Evolutionary conservation across 1,140 invertebrate species (phyloP).

Genomic region (Microvelia longipes): DNA sequence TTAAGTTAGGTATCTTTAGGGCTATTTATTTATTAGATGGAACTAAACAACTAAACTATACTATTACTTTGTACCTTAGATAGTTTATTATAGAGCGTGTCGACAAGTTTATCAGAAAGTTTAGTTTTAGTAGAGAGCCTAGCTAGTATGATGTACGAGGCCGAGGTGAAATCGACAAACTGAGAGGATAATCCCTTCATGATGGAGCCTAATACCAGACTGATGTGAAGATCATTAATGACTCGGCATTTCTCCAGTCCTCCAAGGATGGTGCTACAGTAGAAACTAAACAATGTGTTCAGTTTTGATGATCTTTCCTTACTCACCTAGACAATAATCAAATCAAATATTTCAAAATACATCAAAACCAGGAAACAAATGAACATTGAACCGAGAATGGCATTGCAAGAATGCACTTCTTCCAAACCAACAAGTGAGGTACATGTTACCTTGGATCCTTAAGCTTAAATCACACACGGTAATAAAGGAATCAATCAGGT

Average conservation of each 20-base stretch:
- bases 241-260: slow-evolving; percentile 37
- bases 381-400: too few relatives aligned
- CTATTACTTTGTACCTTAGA: too few relatives aligned
- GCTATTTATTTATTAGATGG: too few relatives aligned
- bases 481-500: too few relatives aligned
- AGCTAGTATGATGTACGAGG: slow-evolving; percentile 49
- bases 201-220: slow-evolving; percentile 50
- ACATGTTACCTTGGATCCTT: too few relatives aligned
- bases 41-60: too few relatives aligned
- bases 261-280: slow-evolving; percentile 52
- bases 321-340: slow-evolving; percentile 26
- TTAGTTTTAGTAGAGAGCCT: slow-evolving; percentile 43
- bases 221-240: slow-evolving; percentile 46
- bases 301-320: slow-evolving; percentile 39
- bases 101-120: slow-evolving; percentile 41
- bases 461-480: too few relatives aligned
- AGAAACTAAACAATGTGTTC: slow-evolving; percentile 59
- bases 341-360: slow-evolving; percentile 3
- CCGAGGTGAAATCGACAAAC: slow-evolving; percentile 50
- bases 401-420: too few relatives aligned
- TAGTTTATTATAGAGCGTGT: slow-evolving; percentile 43
- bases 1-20: too few relatives aligned
- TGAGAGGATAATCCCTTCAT: slow-evolving; percentile 48
- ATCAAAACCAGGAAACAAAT: too few relatives aligned
- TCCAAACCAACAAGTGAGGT: too few relatives aligned